Conservation (phyloP, 1,140 invertebrate species). For the Nasonia giraulti region DNA sequence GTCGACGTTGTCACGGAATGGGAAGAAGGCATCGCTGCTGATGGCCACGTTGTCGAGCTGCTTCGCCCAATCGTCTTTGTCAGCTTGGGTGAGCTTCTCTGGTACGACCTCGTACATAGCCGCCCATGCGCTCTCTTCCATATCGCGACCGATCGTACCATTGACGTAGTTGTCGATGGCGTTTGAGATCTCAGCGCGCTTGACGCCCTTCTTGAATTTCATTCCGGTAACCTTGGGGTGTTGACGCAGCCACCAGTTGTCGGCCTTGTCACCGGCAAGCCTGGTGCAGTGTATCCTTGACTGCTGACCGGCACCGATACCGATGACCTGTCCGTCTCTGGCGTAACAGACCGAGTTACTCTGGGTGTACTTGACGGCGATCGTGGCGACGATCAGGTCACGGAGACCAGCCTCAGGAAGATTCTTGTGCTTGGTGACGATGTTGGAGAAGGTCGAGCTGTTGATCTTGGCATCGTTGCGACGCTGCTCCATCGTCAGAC, state of each 20-base stretch:
- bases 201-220: constrained; percentile 92
- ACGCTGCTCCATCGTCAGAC: constrained; percentile 92
- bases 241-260: constrained; percentile 98
- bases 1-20: constrained; percentile 98
- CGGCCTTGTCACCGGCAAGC: constrained; percentile 97
- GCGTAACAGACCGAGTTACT: constrained; percentile 97
- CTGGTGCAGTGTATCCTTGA: constrained; percentile 98
- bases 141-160: constrained; percentile 87
- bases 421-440: constrained; percentile 84
- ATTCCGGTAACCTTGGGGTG: constrained; percentile 91
- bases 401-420: constrained; percentile 85
- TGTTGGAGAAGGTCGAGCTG: constrained; percentile 85
- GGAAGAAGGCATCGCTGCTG: constrained; percentile 99
- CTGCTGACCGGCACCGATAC: constrained; percentile 98
- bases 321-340: constrained; percentile 93
- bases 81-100: constrained; percentile 78
- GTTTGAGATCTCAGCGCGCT: constrained; percentile 95
- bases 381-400: constrained; percentile 96
- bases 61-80: constrained; percentile 87
- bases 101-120: constrained; percentile 85
- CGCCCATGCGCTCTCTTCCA: constrained; percentile 81
- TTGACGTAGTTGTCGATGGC: constrained; percentile 97
- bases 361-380: constrained; percentile 98
- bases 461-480: constrained; percentile 93
- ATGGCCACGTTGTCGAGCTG: constrained; percentile 90